Base-by-base conservation (phyloP, 1,140 invertebrate species). In the Pogonomyrmex californicus region DNA sequence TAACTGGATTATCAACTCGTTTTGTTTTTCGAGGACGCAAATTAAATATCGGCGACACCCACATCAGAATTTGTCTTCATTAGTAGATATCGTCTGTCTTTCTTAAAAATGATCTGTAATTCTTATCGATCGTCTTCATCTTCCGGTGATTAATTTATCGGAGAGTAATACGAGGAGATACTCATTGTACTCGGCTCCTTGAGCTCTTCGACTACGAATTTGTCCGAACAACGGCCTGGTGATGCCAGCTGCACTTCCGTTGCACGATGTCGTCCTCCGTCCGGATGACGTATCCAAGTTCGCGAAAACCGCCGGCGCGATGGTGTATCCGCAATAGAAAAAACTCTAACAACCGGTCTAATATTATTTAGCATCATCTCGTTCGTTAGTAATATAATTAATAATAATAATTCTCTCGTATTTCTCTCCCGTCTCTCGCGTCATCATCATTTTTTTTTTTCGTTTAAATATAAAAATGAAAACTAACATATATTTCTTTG, bases 401-500 rank as follows among this genome's bases (percentile, higher is more conserved):
- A 92, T 93, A 88, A 93, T 87, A 91, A 93, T 91, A 91, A 91
- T 94, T 91, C 87, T 89, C 83, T 91, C 86, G 66, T 90, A 79
- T 90, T 90, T 88, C 86, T 91, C 73, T 87, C 81, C 82, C 71
- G 63, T 91, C 89, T 89, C 86, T 81, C 89, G 78, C 77, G 71
- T 90, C 86, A 23, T 75, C 54, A 38, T 41, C 60, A 88, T 88
- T 92, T 92, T 93, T 90, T 90, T 91, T 88, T 89, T 90, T 91
- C 93, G 90, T 89, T 94, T 94, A 94, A 95, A 95, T 95, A 95
- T 95, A 95, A 95, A 95, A 95, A 95, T 95, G 95, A 95, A 95
- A 95, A 95, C 94, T 95, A 95, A 95, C 93, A 89, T 95, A 95
- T 95, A 94, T 95, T 95, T 95, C 95, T 95, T 95, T 95, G 95